These are phyloP conservation scores for Montipora foliosa DNA, from an alignment of 64 coral and sea anemone genomes.

Conservation along the genomic window DNA sequence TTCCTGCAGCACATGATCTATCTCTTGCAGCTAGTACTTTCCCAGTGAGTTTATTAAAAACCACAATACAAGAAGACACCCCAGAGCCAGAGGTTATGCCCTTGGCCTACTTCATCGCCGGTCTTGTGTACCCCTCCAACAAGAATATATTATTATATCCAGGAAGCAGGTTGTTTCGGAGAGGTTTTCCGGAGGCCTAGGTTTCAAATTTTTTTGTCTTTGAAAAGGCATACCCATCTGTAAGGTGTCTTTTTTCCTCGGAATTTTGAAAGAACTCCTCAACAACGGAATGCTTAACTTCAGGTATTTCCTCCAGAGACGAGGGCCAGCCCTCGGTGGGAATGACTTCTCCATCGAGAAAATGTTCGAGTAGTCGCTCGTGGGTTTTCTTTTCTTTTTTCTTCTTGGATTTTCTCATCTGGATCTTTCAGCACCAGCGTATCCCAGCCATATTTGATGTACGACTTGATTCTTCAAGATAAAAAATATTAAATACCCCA, in stretches of 20 bases:
- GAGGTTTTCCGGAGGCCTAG: slow-evolving; percentile 39
- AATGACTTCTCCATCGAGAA: slow-evolving; percentile 41
- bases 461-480: slow-evolving; percentile 42
- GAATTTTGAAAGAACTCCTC: slow-evolving; percentile 59
- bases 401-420: slow-evolving; percentile 38
- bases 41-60: slow-evolving; percentile 67
- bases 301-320: slow-evolving; percentile 38
- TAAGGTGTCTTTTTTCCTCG: slow-evolving; percentile 25
- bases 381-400: slow-evolving; percentile 43
- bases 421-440: slow-evolving; percentile 26
- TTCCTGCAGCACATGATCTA: slow-evolving; percentile 61
- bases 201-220: slow-evolving; percentile 71
- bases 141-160: slow-evolving; percentile 59
- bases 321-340: slow-evolving; percentile 41
- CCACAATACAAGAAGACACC: slow-evolving; percentile 41
- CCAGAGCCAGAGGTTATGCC: slow-evolving; percentile 41
- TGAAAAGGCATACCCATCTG: slow-evolving; percentile 40
- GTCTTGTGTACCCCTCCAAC: slow-evolving; percentile 71
- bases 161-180: slow-evolving; percentile 47
- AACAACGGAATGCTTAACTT: slow-evolving; percentile 54
- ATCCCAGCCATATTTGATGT: slow-evolving; percentile 41
- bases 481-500: slow-evolving; percentile 35
- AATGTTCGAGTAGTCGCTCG: not conserved
- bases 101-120: slow-evolving; percentile 65
- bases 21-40: slow-evolving; percentile 50